Percentiles rank a stretch among this genome's conserved stretches.
These are phyloP conservation scores for Planiliza haematocheilus DNA, from an alignment of 2,113 vertebrate species.

Conservation along the genomic window DNA sequence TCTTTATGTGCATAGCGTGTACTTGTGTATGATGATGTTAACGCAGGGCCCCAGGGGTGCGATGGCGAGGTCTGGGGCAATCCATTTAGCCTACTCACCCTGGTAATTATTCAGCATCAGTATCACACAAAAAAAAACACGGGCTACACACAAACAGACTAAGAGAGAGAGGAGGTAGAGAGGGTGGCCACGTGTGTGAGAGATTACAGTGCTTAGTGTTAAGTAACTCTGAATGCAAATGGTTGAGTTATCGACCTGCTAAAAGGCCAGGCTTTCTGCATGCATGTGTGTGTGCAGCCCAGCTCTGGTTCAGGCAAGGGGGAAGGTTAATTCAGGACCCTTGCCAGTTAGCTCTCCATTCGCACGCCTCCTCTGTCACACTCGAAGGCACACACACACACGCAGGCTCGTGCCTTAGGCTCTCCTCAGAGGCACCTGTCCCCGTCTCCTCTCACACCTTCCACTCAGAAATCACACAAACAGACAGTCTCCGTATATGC, in stretches of 20 bases:
- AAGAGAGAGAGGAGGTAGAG: not conserved
- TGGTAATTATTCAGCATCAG: slow-evolving; percentile 71
- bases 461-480: slow-evolving; percentile 28
- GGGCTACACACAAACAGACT: slow-evolving; percentile 42
- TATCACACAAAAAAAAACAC: slow-evolving; percentile 42
- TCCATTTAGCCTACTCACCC: slow-evolving; percentile 71
- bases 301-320: slow-evolving; percentile 47
- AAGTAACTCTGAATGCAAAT: slow-evolving; percentile 54
- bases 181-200: slow-evolving; percentile 6
- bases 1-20: slow-evolving; percentile 16
- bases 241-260: slow-evolving; percentile 51
- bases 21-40: slow-evolving; percentile 29
- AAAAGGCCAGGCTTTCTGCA: slow-evolving; percentile 13
- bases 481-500: slow-evolving; percentile 1
- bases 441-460: slow-evolving; percentile 29
- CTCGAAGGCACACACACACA: slow-evolving; percentile 29
- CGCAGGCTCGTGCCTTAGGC: slow-evolving; percentile 9
- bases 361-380: slow-evolving; percentile 25
- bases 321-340: slow-evolving; percentile 66
- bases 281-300: slow-evolving; percentile 13
- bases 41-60: slow-evolving; percentile 38
- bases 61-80: slow-evolving; percentile 53
- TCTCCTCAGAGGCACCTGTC: slow-evolving; percentile 18
- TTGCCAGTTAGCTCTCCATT: slow-evolving; percentile 17
- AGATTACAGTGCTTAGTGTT: slow-evolving; percentile 47